phyloP scores from a whole-genome alignment of 2,113 vertebrate genomes.

The Brachyhypopomus occidentalis region DNA sequence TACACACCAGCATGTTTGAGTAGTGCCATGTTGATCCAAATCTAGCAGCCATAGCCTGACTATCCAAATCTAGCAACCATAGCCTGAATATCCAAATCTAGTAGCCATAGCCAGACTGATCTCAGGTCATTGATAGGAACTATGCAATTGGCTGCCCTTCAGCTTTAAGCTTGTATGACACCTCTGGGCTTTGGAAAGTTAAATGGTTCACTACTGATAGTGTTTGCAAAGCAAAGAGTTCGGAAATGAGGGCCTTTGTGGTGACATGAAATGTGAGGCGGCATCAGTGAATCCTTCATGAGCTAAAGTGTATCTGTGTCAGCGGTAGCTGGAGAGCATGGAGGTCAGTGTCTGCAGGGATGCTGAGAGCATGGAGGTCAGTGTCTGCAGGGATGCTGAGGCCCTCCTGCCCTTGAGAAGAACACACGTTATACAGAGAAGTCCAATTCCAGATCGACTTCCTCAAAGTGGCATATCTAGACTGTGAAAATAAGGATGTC shows the following conservation, averaged over 20 bases:
- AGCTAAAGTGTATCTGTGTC: neutral
- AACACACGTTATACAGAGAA: too few relatives aligned
- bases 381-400: neutral
- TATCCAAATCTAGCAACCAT: too few relatives aligned
- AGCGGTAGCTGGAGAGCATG: neutral
- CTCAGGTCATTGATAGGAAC: neutral
- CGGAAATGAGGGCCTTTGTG: conserved; percentile 37
- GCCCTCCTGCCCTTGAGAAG: too few relatives aligned
- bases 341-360: neutral
- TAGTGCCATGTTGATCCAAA: neutral
- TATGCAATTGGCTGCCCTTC: neutral
- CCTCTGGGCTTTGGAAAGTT: neutral
- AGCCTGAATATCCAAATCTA: neutral
- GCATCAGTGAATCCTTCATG: too few relatives aligned
- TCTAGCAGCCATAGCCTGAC: neutral
- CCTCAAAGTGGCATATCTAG: neutral
- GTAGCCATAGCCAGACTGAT: neutral
- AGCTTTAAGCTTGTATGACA: neutral
- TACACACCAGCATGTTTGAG: neutral
- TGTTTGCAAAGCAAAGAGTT: conserved; percentile 44
- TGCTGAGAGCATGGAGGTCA: neutral
- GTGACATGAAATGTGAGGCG: neutral
- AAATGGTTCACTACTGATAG: conserved; percentile 18
- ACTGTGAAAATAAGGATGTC: too few relatives aligned
- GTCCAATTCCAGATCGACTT: neutral